Conservation (phyloP, 2,113 vertebrate genomes). For the Eira barbara region DNA sequence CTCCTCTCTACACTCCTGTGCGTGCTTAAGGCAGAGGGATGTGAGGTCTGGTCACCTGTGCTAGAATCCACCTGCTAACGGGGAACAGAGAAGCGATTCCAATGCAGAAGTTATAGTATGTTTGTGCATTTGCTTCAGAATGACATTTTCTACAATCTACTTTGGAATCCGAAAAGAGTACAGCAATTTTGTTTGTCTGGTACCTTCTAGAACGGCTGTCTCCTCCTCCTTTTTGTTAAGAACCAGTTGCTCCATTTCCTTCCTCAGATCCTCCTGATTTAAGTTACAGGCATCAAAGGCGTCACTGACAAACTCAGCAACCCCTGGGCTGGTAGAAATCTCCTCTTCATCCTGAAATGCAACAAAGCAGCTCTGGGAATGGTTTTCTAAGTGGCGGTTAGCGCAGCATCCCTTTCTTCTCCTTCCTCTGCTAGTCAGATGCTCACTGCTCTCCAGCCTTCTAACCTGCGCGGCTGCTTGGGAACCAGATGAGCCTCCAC, state of each 20-base stretch:
- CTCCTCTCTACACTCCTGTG: background rate
- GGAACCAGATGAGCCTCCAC: background rate
- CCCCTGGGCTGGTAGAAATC: slow-evolving; percentile 95
- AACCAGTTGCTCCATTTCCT: slow-evolving; percentile 98
- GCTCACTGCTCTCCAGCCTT: background rate
- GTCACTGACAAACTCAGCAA: slow-evolving; percentile 98
- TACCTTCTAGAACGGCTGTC: slow-evolving; percentile 85
- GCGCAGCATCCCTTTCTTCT: background rate
- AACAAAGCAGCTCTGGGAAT: slow-evolving; percentile 14
- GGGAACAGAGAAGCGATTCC: background rate
- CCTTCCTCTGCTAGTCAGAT: background rate
- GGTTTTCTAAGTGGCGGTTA: background rate
- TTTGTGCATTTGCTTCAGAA: background rate
- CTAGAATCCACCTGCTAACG: background rate
- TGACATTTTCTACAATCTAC: background rate
- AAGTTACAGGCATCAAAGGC: slow-evolving; percentile 92
- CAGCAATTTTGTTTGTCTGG: background rate
- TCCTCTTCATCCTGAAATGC: slow-evolving; percentile 91
- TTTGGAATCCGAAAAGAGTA: background rate
- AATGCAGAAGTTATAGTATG: background rate
- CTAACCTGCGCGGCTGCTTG: background rate
- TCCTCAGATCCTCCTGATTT: slow-evolving; percentile 95
- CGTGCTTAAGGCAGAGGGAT: background rate
- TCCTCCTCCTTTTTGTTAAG: slow-evolving; percentile 91
- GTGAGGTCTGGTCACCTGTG: background rate